A percentile compares a stretch with the other conserved stretches of the same genome.
Evolutionary conservation across 30 jellyfish, hydroid and myxozoan species (phyloP).

Genomic region (Aurelia aurita): DNA sequence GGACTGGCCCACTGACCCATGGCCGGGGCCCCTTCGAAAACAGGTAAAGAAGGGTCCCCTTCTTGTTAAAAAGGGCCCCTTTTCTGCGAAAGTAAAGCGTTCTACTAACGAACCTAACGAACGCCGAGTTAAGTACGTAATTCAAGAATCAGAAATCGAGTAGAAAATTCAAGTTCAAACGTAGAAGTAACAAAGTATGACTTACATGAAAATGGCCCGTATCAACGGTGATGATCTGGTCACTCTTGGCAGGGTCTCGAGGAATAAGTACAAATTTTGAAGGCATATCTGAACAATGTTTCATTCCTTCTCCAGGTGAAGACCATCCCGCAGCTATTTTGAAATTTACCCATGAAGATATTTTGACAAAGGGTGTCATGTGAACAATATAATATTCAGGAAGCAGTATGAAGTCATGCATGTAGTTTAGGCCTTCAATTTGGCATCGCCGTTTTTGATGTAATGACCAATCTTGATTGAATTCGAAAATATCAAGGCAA

Average conservation of each 20-base stretch:
- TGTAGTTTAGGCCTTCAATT: slow-evolving; percentile 88
- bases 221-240: slow-evolving; percentile 57
- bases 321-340: slow-evolving; percentile 90
- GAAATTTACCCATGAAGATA: slow-evolving; percentile 69
- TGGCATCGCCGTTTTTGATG: slow-evolving; percentile 59
- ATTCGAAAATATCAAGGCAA: slow-evolving; percentile 73
- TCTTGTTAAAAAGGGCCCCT: too few species aligned
- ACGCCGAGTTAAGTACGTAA: too few species aligned
- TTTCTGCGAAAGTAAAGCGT: too few species aligned
- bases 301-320: slow-evolving; percentile 93
- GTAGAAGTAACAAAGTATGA: not conserved
- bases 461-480: slow-evolving; percentile 91
- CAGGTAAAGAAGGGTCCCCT: too few species aligned
- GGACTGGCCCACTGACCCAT: too few species aligned
- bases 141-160: too few species aligned
- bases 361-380: slow-evolving; percentile 93
- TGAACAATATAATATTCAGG: slow-evolving; percentile 93
- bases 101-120: too few species aligned
- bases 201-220: slow-evolving; percentile 95
- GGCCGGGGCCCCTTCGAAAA: too few species aligned
- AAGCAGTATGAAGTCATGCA: slow-evolving; percentile 90
- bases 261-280: slow-evolving; percentile 93
- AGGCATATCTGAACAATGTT: slow-evolving; percentile 76
- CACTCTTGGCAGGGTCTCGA: slow-evolving; percentile 68
- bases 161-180: too few species aligned